A percentile compares a stretch with the other conserved stretches of the same genome.
Evolutionary conservation across 2,113 vertebrate genomes (phyloP).

Genomic region (Sialia sialis): DNA sequence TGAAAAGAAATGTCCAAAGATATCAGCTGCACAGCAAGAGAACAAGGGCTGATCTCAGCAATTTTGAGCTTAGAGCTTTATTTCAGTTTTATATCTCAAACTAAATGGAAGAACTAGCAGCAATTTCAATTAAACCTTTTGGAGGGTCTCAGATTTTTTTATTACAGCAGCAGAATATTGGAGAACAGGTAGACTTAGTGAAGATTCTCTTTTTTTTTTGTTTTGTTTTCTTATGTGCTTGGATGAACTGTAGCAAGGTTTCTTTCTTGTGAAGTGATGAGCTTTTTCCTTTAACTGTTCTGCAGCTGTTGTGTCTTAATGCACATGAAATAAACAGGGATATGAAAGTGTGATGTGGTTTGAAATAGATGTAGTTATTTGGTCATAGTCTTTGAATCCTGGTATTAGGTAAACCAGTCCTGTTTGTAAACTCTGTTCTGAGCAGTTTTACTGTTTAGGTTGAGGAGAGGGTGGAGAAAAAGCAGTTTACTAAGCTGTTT

Average conservation of each 20-base stretch:
- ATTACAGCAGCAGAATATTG: not conserved
- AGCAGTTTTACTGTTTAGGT: not conserved
- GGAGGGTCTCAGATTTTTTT: not conserved
- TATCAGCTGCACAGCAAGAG: constrained; percentile 47
- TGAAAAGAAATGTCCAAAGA: constrained; percentile 37
- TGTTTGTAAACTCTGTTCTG: not conserved
- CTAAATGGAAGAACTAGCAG: not conserved
- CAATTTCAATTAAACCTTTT: not conserved
- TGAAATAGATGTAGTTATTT: not conserved
- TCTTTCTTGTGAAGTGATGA: not conserved
- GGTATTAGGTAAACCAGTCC: not conserved
- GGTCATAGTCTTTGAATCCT: not conserved
- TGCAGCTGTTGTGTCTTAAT: not conserved
- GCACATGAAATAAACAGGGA: not conserved
- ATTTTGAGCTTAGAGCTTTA: constrained; percentile 1
- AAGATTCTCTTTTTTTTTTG: not conserved
- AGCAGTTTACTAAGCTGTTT: not conserved
- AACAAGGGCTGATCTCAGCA: constrained; percentile 25
- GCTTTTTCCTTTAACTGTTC: not conserved
- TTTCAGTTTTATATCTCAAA: not conserved
- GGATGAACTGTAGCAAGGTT: not conserved
- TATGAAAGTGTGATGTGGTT: not conserved
- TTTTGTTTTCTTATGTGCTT: not conserved
- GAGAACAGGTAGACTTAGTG: not conserved
- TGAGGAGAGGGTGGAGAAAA: not conserved